Conservation (phyloP, 2,888 invertebrate species). For the Drosophila anomelani region DNA sequence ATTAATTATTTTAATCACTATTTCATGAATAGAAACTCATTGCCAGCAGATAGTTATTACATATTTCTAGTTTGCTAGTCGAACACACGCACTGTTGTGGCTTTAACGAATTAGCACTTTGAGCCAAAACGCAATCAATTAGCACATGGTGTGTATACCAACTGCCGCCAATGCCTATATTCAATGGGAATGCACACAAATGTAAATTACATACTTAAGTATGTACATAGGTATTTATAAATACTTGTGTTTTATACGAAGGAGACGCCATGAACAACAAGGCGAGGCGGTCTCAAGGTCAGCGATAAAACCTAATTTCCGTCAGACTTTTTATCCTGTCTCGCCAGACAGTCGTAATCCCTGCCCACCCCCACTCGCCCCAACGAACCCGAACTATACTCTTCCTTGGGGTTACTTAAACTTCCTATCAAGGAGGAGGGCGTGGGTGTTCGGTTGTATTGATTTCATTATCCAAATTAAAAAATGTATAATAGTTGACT, state of each 20-base stretch:
- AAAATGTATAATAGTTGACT: no score
- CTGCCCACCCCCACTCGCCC: not conserved
- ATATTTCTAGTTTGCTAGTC: slow-evolving; percentile 2
- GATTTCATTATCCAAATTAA: slow-evolving; percentile 17
- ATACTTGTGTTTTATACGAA: slow-evolving; percentile 4
- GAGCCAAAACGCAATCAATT: slow-evolving; percentile 38
- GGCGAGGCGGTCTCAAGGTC: slow-evolving; percentile 49
- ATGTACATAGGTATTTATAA: slow-evolving; percentile 4
- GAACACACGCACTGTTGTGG: slow-evolving; percentile 24
- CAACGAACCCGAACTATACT: not conserved
- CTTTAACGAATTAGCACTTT: slow-evolving; percentile 29
- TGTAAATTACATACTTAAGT: slow-evolving; percentile 6
- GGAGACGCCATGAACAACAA: slow-evolving; percentile 11
- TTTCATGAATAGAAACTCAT: not conserved
- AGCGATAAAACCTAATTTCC: slow-evolving; percentile 36
- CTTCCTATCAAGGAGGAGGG: slow-evolving; percentile 18
- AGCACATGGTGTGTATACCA: slow-evolving; percentile 28
- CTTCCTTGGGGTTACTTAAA: slow-evolving; percentile 16
- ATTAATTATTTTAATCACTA: not conserved
- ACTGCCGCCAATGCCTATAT: slow-evolving; percentile 11
- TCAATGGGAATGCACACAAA: slow-evolving; percentile 6
- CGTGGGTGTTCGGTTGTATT: slow-evolving; percentile 1
- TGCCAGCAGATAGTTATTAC: slow-evolving; percentile 8
- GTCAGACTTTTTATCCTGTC: slow-evolving; percentile 35
- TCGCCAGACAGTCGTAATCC: slow-evolving; percentile 36